phyloP scores from a whole-genome alignment of 1,140 invertebrate genomes.

The Bombus turneri region DNA sequence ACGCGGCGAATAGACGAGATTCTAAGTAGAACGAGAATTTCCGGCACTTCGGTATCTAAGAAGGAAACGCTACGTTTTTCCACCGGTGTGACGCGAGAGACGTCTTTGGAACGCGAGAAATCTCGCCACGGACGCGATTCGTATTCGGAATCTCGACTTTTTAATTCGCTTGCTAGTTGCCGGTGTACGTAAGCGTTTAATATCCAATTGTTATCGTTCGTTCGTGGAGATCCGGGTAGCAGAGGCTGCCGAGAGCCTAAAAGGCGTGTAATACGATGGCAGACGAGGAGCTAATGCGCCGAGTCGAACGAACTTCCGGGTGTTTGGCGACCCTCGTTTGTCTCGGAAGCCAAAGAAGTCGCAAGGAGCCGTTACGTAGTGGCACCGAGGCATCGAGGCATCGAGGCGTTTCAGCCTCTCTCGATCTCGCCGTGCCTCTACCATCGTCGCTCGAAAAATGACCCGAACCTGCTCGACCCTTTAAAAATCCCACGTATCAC shows the following conservation, averaged over 20 bases:
- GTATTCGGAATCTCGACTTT: too few species aligned
- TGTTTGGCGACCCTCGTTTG: slow-evolving; percentile 78
- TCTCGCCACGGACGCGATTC: too few species aligned
- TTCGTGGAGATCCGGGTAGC: slow-evolving; percentile 45
- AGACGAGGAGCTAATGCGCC: slow-evolving; percentile 65
- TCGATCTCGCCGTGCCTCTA: slow-evolving; percentile 45
- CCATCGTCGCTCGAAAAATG: slow-evolving; percentile 30
- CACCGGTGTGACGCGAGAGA: too few species aligned
- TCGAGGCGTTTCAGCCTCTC: slow-evolving; percentile 27
- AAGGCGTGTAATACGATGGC: slow-evolving; percentile 54
- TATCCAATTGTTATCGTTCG: slow-evolving; percentile 33
- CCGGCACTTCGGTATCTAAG: too few species aligned
- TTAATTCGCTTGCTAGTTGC: accelerated
- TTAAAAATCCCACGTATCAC: neutral
- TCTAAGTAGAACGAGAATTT: too few species aligned
- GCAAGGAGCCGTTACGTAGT: slow-evolving; percentile 72
- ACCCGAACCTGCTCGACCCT: neutral
- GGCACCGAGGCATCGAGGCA: slow-evolving; percentile 50
- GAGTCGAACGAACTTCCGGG: slow-evolving; percentile 76
- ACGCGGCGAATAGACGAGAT: too few species aligned
- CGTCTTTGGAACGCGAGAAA: too few species aligned
- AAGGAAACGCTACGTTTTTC: too few species aligned
- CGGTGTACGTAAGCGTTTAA: neutral
- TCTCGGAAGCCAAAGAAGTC: slow-evolving; percentile 78
- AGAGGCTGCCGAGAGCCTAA: slow-evolving; percentile 51